Base-by-base conservation (phyloP, 1,140 invertebrate genomes). In the Drosophila insularis region DNA sequence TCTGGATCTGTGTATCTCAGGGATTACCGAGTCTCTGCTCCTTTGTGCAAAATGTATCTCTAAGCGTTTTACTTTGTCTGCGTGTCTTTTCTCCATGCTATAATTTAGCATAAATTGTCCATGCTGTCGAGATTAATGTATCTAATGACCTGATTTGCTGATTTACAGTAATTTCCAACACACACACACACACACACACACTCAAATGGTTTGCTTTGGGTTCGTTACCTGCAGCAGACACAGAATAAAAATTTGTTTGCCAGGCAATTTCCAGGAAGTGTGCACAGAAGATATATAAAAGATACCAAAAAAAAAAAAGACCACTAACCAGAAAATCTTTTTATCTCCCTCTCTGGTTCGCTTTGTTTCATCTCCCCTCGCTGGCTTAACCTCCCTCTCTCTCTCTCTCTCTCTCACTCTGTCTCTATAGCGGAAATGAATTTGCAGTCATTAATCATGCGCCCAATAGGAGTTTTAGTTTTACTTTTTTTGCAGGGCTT, bases 71-170 rank as follows among this genome's bases (percentile, higher is more conserved):
- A 74, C 65, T 67, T 69, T 59, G 59, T 64, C 71, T 72, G 81
- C 43, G 43, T 50, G 17, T 50, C 43, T 50, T 11, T 50, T 50
- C 10, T 21, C 77, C 81, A 76, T 58, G 78, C 80, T 80, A 89
- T 89, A 89, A 89, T 80, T 89, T 89, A 84, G 77, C 84, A 89
- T 89, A 89, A 89, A 89, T 89, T 89, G 84, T 89, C 73, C 79
- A 77, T 72, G 85, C 77, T 89, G 84, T 89, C 80, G 73, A 89
- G 84, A 89, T 89, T 89, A 89, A 89, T 89, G 84, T 89, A 89
- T 89, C 84, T 89, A 89, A 89, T 89, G 84, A 89, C 84, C 84
- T 89, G 84, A 89, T 89, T 89, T 89, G 84, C 84, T 84, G 84
- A 89, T 89, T 89, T 89, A 89, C 84, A 84, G 84, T 84, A 89